phyloP scores from a whole-genome alignment of 1,140 invertebrate species.

The Bilobella aurantiaca region DNA sequence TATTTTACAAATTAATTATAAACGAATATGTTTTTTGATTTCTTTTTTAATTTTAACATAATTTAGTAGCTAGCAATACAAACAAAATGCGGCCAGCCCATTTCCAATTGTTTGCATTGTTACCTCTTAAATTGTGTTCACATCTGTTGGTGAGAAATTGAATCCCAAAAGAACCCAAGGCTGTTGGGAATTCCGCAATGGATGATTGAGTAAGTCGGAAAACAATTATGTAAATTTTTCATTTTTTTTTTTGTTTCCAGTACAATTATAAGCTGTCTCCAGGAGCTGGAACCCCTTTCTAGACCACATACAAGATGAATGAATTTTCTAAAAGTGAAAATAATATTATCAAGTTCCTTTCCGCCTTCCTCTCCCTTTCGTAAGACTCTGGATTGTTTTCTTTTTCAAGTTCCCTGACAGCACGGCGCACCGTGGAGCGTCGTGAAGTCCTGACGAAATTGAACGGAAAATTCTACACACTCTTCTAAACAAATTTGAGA shows the following conservation, averaged over 20 bases:
- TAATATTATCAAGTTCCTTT: slow-evolving; percentile 2
- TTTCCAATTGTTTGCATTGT: no score
- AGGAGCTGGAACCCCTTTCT: background rate
- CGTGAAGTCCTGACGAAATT: background rate
- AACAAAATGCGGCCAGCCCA: no score
- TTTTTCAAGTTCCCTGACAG: background rate
- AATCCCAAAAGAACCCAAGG: background rate
- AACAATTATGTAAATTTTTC: slow-evolving; percentile 4
- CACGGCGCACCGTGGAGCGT: background rate
- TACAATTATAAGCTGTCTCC: background rate
- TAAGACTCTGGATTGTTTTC: background rate
- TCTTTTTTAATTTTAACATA: no score
- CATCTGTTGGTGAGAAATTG: no score
- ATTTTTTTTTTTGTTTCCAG: background rate
- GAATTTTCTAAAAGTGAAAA: slow-evolving; percentile 8
- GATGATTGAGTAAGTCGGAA: background rate
- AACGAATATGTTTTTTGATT: no score
- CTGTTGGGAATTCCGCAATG: background rate
- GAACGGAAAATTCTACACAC: background rate
- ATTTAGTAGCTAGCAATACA: no score
- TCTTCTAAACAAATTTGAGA: background rate
- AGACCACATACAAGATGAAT: background rate
- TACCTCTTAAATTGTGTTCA: background rate
- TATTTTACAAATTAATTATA: no score
- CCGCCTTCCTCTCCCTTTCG: background rate